Base-by-base conservation (phyloP, 2,888 invertebrate species). In the Chrysotoxum bicinctum region DNA sequence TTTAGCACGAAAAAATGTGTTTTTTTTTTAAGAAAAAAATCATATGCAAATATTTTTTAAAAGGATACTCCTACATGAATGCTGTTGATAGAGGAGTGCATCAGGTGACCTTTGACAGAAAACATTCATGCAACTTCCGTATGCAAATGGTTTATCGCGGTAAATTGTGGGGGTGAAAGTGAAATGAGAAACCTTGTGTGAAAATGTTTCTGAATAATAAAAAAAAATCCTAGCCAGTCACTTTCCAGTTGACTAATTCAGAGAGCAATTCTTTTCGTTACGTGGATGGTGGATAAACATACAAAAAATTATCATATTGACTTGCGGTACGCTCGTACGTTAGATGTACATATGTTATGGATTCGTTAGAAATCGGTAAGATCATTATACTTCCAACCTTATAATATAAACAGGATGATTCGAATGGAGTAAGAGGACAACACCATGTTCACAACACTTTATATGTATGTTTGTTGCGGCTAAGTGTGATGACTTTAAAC, bases 61-160 rank as follows among this genome's bases (percentile, higher is more conserved):
- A 45, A 35, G 62, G 52, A 68, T 79, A 40, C 66, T 73, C 35
- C 37, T 23, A 45, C 68, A 43, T 79, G 56, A 80, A 50, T 80
- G 54, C 58, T 66, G 30, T 7, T 12, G 19, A 58, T 14, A 45
- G 14, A 43, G 26, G 14, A 62, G 23, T 64, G 64, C 64, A 64
- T 48, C 45, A 62, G 52, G 30, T 69, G 74, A 80, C 80, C 74
- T 80, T 62, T 80, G 60, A 50, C 50, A 56, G 26, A 14, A 26
- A 35, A 48, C 40, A 62, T 43, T 30, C 43, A 62, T 37, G 21
- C 30, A 16, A 30, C 45, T 64, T 45, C 60, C 30, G 32, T 48
- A 64, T 64, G 64, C 32, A 64, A 45, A 64, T 64, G 14, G 14
- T 23, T 64, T 64, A 3, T 14, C 40, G 26, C 23, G 21, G 8